A percentile compares a stretch with the other conserved stretches of the same genome.
Evolutionary conservation across 2,888 invertebrate genomes (phyloP).

Genomic region (Catocala sponsa): DNA sequence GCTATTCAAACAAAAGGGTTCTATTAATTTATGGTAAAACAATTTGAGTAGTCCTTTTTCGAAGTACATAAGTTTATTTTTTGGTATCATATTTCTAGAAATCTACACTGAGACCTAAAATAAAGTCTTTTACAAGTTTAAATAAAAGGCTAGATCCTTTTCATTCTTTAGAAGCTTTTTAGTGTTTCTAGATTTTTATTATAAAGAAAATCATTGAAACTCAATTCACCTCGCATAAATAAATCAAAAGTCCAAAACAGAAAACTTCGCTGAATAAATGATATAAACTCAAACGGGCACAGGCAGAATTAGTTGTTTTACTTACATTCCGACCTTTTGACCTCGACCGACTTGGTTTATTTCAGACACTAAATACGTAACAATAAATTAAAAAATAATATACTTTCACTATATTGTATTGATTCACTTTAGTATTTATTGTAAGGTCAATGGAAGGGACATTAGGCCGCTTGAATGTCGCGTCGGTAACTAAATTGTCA

Average conservation of each 20-base stretch:
- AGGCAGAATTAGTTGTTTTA: constrained; percentile 58
- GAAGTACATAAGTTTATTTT: too few relatives aligned
- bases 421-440: constrained; percentile 28
- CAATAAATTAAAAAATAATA: constrained; percentile 26
- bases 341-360: constrained; percentile 53
- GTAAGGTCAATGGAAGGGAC: constrained; percentile 48
- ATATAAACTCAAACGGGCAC: constrained; percentile 48
- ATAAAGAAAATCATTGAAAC: constrained; percentile 30
- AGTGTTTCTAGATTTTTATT: constrained; percentile 14
- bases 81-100: too few relatives aligned
- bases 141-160: too few relatives aligned
- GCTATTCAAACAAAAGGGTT: neutral
- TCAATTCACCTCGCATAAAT: constrained; percentile 39
- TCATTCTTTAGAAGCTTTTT: neutral
- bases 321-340: constrained; percentile 56
- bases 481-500: constrained; percentile 78
- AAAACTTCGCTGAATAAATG: constrained; percentile 48
- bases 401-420: constrained; percentile 19
- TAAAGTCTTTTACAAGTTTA: too few relatives aligned
- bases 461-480: constrained; percentile 62
- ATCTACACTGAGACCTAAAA: too few relatives aligned
- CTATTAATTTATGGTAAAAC: constrained; percentile 2
- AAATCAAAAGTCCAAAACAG: constrained; percentile 32
- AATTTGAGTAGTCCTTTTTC: neutral
- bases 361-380: constrained; percentile 49